phyloP scores from a whole-genome alignment of 2,797 vertebrate species.

The Sardinella longiceps region DNA sequence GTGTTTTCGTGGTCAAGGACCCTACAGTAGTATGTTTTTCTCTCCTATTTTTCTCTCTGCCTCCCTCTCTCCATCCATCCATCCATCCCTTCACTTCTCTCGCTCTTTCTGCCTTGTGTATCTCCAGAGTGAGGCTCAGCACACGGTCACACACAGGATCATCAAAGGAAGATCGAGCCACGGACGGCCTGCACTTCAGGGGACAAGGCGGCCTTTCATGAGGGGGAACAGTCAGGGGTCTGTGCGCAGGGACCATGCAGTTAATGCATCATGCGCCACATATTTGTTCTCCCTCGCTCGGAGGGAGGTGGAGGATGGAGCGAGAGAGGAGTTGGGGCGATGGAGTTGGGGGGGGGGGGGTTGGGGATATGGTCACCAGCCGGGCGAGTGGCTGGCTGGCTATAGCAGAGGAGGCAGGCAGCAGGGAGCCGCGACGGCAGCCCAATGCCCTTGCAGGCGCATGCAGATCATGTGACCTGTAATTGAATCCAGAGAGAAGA shows the following conservation, averaged over 20 bases:
- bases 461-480: slow-evolving; percentile 68
- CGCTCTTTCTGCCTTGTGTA: background rate
- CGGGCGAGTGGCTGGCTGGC: slow-evolving; percentile 41
- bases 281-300: slow-evolving; percentile 66
- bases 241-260: slow-evolving; percentile 68
- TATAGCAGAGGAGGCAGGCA: slow-evolving; percentile 53
- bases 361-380: slow-evolving; percentile 48
- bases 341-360: slow-evolving; percentile 30
- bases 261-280: slow-evolving; percentile 72
- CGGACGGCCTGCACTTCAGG: slow-evolving; percentile 61
- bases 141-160: slow-evolving; percentile 54
- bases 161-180: slow-evolving; percentile 70
- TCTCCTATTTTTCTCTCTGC: background rate
- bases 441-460: background rate
- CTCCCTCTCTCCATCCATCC: slow-evolving; percentile 16
- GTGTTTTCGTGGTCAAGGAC: background rate
- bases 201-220: slow-evolving; percentile 79
- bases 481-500: slow-evolving; percentile 69
- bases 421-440: slow-evolving; percentile 25
- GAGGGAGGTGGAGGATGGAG: slow-evolving; percentile 5
- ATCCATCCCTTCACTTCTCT: background rate
- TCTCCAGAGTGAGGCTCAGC: slow-evolving; percentile 36
- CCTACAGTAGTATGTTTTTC: background rate
- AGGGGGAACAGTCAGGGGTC: slow-evolving; percentile 71
- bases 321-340: slow-evolving; percentile 35